Base-by-base conservation (phyloP, 1,140 invertebrate species). In the Orussus abietinus region DNA sequence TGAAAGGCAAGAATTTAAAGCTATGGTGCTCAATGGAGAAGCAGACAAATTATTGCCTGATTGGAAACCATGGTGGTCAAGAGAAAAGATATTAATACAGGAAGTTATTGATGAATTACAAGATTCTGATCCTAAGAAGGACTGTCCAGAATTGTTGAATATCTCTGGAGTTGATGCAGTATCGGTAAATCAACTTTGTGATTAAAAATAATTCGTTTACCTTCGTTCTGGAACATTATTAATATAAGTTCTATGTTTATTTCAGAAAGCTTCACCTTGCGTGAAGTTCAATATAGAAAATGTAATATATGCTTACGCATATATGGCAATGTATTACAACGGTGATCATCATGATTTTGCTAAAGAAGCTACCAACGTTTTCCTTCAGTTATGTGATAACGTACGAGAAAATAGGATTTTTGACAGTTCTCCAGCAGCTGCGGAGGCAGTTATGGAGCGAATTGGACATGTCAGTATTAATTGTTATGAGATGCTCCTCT, bases 11-110 rank as follows among this genome's bases (percentile, higher is more conserved):
- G 83, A 86, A 55, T 90, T 90, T 69, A 75, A 84, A 57, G 73
- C 80, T 17, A 49, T 85, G 1, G 42, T 86, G 10, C 73, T 75
- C 40, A 76, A 58, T 50, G 81, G 80, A 5, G 79, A 85, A 51
- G 72, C 80, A 9, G 70, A 75, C 20, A 71, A 79, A 48, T 63
- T 88, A 20, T 58, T 88, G 55, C 83, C 84, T 0, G 55, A 74
- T 5, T 88, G 81, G 77, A 66, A 73, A 26, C 85, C 86, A 2
- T 90, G 87, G 86, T 89, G 86, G 86, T 60, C 52, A 3, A 66
- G 49, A 49, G 64, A 75, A 43, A 74, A 59, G 41, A 77, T 64
- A 60, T 57, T 82, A 31, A 63, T 84, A n/a, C 57, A 77, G 42
- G 72, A 80, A 45, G 5, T 72, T 1, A 17, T 34, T 17, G 42